A percentile compares a stretch with the other conserved stretches of the same genome.
Evolutionary conservation across 2,113 vertebrate species (phyloP).

Genomic region (Columbina picui): DNA sequence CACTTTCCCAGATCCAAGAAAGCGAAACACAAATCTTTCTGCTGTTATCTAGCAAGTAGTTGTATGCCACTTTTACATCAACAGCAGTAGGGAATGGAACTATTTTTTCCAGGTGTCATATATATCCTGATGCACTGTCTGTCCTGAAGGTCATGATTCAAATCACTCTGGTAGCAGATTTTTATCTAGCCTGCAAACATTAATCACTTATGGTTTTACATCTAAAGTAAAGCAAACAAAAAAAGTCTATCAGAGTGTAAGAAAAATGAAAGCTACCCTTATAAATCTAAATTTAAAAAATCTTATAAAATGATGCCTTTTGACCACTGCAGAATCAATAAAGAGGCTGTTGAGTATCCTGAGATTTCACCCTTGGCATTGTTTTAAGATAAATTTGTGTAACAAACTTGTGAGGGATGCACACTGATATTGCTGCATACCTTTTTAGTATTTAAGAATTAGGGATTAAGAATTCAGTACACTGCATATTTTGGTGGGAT

Average conservation of each 20-base stretch:
- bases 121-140: background rate
- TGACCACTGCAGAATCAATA: background rate
- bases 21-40: conserved; percentile 10
- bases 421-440: background rate
- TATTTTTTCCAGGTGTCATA: conserved; percentile 10
- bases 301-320: background rate
- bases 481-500: background rate
- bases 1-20: background rate
- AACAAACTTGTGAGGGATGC: background rate
- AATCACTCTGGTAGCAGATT: background rate
- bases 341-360: background rate
- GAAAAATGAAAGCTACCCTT: background rate
- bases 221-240: background rate
- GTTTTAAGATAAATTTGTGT: background rate
- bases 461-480: background rate
- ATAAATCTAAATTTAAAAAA: background rate
- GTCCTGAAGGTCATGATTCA: conserved; percentile 42
- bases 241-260: background rate
- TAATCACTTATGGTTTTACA: background rate
- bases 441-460: background rate
- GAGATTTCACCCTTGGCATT: background rate
- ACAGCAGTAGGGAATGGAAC: background rate
- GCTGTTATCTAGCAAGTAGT: conserved; percentile 19
- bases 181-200: conserved; percentile 1
- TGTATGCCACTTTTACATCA: background rate